Percentiles rank a stretch among this genome's conserved stretches.
These are phyloP conservation scores for Zophobas morio DNA, from an alignment of 1,140 invertebrate species.

Conservation along the genomic window DNA sequence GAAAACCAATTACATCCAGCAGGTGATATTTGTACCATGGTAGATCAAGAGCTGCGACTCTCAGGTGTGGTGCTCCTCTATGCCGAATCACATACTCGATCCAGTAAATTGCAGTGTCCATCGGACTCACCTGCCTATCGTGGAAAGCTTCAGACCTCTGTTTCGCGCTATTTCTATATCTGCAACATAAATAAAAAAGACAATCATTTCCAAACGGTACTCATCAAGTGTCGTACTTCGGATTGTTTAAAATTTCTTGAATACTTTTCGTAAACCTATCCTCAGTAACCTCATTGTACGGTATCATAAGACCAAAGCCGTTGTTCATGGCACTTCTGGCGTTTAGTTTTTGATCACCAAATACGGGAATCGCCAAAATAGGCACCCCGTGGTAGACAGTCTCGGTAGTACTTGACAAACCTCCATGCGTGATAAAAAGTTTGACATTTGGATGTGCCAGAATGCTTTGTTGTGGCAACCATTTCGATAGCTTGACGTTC, in stretches of 20 bases:
- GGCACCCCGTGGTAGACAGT: constrained; percentile 70
- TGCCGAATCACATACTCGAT: constrained; percentile 78
- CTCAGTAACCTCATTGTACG: constrained; percentile 60
- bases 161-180: constrained; percentile 64
- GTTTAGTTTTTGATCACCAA: constrained; percentile 71
- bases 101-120: constrained; percentile 77
- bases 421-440: constrained; percentile 73
- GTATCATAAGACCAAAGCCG: constrained; percentile 63
- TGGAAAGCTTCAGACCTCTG: constrained; percentile 69
- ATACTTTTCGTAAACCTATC: constrained; percentile 58
- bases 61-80: constrained; percentile 75
- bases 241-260: constrained; percentile 59
- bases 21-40: constrained; percentile 68
- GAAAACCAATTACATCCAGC: constrained; percentile 57
- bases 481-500: constrained; percentile 23
- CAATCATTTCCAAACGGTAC: not conserved
- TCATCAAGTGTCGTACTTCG: constrained; percentile 46
- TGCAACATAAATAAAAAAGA: constrained; percentile 41
- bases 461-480: constrained; percentile 49
- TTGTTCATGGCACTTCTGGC: constrained; percentile 63
- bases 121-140: constrained; percentile 70
- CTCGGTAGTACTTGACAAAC: constrained; percentile 70
- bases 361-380: constrained; percentile 70
- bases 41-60: constrained; percentile 73
- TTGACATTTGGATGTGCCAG: constrained; percentile 69